Percentiles rank a stretch among this genome's conserved stretches.
Conservation (phyloP, 1,140 invertebrate genomes). For the Teleopsis dalmanni region DNA sequence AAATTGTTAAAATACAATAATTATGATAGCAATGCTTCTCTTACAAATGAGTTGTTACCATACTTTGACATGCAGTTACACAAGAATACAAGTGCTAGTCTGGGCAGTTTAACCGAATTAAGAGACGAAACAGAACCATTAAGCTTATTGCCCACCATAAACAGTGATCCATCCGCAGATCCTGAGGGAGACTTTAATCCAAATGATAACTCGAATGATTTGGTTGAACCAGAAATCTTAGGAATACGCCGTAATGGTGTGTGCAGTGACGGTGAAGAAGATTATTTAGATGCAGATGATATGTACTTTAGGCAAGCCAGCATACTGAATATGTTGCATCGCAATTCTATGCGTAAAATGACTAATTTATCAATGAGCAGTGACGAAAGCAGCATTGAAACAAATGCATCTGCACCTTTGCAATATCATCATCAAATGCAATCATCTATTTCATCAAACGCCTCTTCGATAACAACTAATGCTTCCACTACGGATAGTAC, state of each 20-base stretch:
- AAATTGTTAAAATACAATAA: slow-evolving; percentile 38
- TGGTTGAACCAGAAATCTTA: background rate
- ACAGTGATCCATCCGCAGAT: slow-evolving; percentile 36
- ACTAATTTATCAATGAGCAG: slow-evolving; percentile 39
- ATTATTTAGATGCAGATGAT: slow-evolving; percentile 28
- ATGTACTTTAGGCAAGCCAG: slow-evolving; percentile 39
- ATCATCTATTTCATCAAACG: slow-evolving; percentile 39
- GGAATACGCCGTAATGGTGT: slow-evolving; percentile 24
- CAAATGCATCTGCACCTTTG: slow-evolving; percentile 5
- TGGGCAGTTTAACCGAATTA: slow-evolving; percentile 29
- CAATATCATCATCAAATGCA: slow-evolving; percentile 40
- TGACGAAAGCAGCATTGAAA: slow-evolving; percentile 34
- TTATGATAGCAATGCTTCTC: slow-evolving; percentile 25
- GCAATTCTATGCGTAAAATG: slow-evolving; percentile 40
- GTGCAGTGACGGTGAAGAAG: slow-evolving; percentile 37
- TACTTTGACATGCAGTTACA: slow-evolving; percentile 43
- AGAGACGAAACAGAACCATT: slow-evolving; percentile 28
- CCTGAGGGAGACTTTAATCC: slow-evolving; percentile 27
- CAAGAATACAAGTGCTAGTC: slow-evolving; percentile 30
- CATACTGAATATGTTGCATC: slow-evolving; percentile 41
- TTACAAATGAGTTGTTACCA: slow-evolving; percentile 37
- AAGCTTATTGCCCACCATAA: slow-evolving; percentile 32
- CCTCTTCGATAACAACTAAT: slow-evolving; percentile 42
- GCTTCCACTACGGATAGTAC: slow-evolving; percentile 20
- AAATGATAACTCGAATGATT: slow-evolving; percentile 1